A percentile compares a stretch with the other conserved stretches of the same genome.
Conservation (phyloP, 2,113 vertebrate species). For the Vidua macroura region DNA sequence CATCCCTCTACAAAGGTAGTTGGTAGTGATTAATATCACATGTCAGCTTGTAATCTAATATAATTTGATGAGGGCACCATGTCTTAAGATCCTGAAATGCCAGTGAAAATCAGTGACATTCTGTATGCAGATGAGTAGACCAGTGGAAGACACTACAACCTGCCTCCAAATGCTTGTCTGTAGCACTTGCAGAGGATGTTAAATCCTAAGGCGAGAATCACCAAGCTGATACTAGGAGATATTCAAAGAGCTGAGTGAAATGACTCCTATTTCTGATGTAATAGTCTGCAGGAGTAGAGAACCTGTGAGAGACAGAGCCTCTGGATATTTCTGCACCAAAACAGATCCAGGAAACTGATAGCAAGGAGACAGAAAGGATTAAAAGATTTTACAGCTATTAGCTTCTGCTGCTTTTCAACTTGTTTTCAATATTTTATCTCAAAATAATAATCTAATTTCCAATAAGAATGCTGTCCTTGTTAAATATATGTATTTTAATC, state of each 20-base stretch:
- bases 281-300: not conserved
- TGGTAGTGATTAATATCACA: not conserved
- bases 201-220: not conserved
- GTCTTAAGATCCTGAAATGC: not conserved
- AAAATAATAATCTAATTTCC: not conserved
- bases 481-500: not conserved
- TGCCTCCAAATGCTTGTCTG: not conserved
- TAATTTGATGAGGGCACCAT: not conserved
- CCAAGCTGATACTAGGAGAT: not conserved
- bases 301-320: not conserved
- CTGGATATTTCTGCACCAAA: conserved; percentile 1
- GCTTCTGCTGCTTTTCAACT: not conserved
- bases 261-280: not conserved
- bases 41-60: not conserved
- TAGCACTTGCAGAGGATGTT: not conserved
- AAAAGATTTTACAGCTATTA: conserved; percentile 6
- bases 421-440: conserved; percentile 2
- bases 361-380: not conserved
- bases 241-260: not conserved
- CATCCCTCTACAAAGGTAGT: not conserved
- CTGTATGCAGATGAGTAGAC: not conserved
- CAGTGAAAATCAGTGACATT: not conserved
- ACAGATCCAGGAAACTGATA: not conserved
- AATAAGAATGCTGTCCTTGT: not conserved
- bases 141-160: not conserved